Conservation (phyloP, 2,888 invertebrate species). For the Drosophila neotestacea region DNA sequence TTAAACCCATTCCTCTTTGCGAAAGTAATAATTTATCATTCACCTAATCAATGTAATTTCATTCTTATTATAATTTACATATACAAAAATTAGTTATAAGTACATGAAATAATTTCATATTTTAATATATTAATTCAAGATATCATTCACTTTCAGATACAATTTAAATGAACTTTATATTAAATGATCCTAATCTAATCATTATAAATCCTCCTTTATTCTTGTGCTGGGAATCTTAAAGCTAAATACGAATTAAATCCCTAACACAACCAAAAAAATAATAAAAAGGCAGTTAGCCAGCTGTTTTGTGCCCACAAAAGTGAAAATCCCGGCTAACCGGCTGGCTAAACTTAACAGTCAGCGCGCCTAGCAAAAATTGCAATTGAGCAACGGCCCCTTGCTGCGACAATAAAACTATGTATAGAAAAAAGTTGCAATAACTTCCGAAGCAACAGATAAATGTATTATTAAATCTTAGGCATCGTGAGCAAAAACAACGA, state of each 20-base stretch:
- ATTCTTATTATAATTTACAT: too few species aligned
- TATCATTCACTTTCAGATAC: too few species aligned
- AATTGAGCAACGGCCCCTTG: slow-evolving; percentile 51
- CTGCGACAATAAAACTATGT: slow-evolving; percentile 32
- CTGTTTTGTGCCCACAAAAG: slow-evolving; percentile 64
- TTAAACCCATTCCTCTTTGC: too few species aligned
- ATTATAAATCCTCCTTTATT: too few species aligned
- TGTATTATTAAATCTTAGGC: slow-evolving; percentile 64
- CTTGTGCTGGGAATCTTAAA: not conserved
- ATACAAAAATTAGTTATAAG: too few species aligned
- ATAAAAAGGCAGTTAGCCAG: slow-evolving; percentile 39
- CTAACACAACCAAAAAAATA: slow-evolving; percentile 11
- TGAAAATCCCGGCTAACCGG: slow-evolving; percentile 69
- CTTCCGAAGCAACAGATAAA: slow-evolving; percentile 62
- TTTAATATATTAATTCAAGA: too few species aligned
- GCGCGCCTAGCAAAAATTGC: slow-evolving; percentile 53
- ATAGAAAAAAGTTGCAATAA: slow-evolving; percentile 45
- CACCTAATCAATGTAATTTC: too few species aligned
- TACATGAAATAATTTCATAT: too few species aligned
- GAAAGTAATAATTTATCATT: too few species aligned
- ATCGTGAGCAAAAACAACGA: slow-evolving; percentile 38
- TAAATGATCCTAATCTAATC: too few species aligned
- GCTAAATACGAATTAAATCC: not conserved
- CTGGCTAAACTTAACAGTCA: slow-evolving; percentile 54
- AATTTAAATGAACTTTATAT: too few species aligned